A percentile compares a stretch with the other conserved stretches of the same genome.
phyloP scores from a whole-genome alignment of 2,888 invertebrate genomes.

The Bembecia ichneumoniformis region DNA sequence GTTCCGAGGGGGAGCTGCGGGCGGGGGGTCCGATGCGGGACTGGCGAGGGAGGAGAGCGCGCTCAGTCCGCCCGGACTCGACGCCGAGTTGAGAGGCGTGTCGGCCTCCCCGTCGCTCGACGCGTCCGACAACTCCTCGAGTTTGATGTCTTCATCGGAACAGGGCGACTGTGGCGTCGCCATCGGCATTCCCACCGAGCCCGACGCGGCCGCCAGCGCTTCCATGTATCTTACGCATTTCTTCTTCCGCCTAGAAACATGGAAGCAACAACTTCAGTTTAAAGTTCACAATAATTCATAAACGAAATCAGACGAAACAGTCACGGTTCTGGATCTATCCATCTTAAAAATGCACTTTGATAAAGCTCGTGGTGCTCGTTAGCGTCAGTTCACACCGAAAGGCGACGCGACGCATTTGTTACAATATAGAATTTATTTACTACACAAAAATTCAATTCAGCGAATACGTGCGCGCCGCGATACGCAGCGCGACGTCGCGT shows the following conservation, averaged over 20 bases:
- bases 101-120: conserved; percentile 71
- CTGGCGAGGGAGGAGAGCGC: conserved; percentile 77
- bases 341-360: too few relatives aligned
- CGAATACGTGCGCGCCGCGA: too few relatives aligned
- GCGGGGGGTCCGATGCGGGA: conserved; percentile 80
- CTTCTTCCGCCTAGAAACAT: conserved; percentile 90
- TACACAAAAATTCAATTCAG: too few relatives aligned
- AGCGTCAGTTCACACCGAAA: too few relatives aligned
- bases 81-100: conserved; percentile 62
- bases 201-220: conserved; percentile 78
- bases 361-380: too few relatives aligned
- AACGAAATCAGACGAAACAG: too few relatives aligned
- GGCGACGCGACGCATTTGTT: too few relatives aligned
- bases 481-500: too few relatives aligned
- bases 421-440: too few relatives aligned
- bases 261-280: too few relatives aligned
- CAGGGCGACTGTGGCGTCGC: conserved; percentile 86
- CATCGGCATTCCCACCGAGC: conserved; percentile 81
- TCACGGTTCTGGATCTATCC: too few relatives aligned
- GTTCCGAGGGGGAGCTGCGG: conserved; percentile 68
- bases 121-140: conserved; percentile 78
- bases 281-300: too few relatives aligned
- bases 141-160: conserved; percentile 81
- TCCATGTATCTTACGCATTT: conserved; percentile 97
- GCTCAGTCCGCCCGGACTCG: conserved; percentile 64